Evolutionary conservation across 1,140 invertebrate genomes (phyloP).

Genomic region (Augochlora pura): DNA sequence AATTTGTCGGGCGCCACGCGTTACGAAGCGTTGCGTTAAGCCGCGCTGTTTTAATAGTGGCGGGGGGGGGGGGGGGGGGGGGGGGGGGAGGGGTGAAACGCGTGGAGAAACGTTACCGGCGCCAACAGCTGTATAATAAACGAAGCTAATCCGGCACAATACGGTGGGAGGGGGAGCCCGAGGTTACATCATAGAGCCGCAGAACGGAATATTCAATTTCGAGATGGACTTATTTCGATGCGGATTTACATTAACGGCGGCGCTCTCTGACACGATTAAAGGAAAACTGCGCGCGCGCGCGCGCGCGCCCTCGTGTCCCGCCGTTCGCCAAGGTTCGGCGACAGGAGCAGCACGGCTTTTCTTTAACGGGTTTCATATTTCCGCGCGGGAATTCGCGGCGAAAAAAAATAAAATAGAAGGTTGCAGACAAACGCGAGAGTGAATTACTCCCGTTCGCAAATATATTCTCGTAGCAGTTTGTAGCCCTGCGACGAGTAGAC

Average conservation of each 20-base stretch:
- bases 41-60: too few relatives aligned
- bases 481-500: conserved; percentile 40
- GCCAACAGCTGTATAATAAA: too few relatives aligned
- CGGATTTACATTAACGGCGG: background rate
- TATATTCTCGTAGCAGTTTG: conserved; percentile 53
- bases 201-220: background rate
- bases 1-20: too few relatives aligned
- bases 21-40: too few relatives aligned
- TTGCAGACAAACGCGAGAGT: conserved; percentile 47
- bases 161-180: too few relatives aligned
- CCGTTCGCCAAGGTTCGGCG: background rate
- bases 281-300: background rate
- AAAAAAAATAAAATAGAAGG: too few relatives aligned
- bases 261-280: background rate
- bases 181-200: background rate
- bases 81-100: too few relatives aligned
- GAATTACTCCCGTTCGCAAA: conserved; percentile 57
- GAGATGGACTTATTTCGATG: background rate
- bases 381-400: conserved; percentile 3
- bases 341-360: background rate
- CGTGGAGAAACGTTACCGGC: too few relatives aligned
- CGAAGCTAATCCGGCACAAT: too few relatives aligned
- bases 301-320: background rate
- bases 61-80: too few relatives aligned
- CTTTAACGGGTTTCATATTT: conserved; percentile 29